Evolutionary conservation across 2,113 vertebrate species (phyloP).

Genomic region (Chelonoidis abingdonii): DNA sequence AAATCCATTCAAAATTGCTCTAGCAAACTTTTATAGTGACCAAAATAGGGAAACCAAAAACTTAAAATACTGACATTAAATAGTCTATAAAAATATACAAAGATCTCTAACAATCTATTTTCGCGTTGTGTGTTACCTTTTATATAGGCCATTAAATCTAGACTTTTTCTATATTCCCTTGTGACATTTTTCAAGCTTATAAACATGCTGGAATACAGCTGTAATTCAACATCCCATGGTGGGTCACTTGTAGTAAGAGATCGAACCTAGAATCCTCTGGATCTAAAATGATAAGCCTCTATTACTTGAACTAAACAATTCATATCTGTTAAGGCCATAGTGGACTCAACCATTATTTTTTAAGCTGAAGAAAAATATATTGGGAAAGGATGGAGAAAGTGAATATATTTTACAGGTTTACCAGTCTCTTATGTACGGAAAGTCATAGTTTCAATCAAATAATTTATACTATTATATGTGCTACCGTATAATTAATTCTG

Average conservation of each 20-base stretch:
- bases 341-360: neutral
- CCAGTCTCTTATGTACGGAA: neutral
- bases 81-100: neutral
- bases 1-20: neutral
- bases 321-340: rapidly evolving
- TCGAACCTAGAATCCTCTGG: neutral
- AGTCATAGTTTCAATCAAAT: neutral
- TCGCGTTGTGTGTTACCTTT: neutral
- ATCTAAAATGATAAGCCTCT: neutral
- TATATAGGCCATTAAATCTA: rapidly evolving
- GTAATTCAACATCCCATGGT: rapidly evolving
- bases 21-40: neutral
- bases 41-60: neutral
- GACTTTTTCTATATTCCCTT: neutral
- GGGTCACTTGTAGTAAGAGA: rapidly evolving
- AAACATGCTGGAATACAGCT: neutral
- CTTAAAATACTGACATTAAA: neutral
- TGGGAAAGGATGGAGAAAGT: neutral
- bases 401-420: neutral
- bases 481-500: rapidly evolving
- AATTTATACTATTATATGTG: neutral
- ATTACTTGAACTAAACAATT: neutral
- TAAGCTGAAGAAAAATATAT: neutral
- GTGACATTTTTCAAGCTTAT: rapidly evolving
- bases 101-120: neutral